A percentile compares a stretch with the other conserved stretches of the same genome.
These are phyloP conservation scores for Eciton burchellii DNA, from an alignment of 1,140 invertebrate species.

Conservation along the genomic window DNA sequence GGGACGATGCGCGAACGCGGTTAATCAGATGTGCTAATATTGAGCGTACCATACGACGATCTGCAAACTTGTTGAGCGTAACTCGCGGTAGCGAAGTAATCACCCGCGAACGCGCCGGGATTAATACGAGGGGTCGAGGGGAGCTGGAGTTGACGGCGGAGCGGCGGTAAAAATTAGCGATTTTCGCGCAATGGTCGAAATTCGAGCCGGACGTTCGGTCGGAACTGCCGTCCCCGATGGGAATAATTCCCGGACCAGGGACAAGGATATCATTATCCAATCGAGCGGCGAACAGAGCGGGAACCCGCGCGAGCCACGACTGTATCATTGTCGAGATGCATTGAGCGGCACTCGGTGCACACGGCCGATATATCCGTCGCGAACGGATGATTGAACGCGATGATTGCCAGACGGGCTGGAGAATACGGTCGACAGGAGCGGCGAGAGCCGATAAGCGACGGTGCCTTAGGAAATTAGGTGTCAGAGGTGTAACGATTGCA, in stretches of 20 bases:
- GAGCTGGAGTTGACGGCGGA: neutral
- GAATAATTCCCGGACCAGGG: slow-evolving; percentile 56
- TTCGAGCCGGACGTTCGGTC: slow-evolving; percentile 46
- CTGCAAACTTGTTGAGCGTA: slow-evolving; percentile 44
- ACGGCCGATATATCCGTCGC: slow-evolving; percentile 41
- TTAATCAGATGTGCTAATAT: slow-evolving; percentile 47
- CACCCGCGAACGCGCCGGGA: slow-evolving; percentile 19
- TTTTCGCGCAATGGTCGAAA: slow-evolving; percentile 48
- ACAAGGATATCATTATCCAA: slow-evolving; percentile 71
- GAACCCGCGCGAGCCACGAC: slow-evolving; percentile 14
- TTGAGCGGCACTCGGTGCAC: slow-evolving; percentile 54
- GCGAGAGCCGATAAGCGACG: slow-evolving; percentile 6
- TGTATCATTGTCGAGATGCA: slow-evolving; percentile 66
- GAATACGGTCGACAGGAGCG: slow-evolving; percentile 5
- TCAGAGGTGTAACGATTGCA: neutral
- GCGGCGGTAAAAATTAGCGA: slow-evolving; percentile 51
- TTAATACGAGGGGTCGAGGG: slow-evolving; percentile 38
- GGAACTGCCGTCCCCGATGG: slow-evolving; percentile 13
- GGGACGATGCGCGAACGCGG: neutral
- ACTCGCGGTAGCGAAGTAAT: slow-evolving; percentile 14
- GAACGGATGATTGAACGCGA: slow-evolving; percentile 65
- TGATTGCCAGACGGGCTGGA: slow-evolving; percentile 51
- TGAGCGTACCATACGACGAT: slow-evolving; percentile 30
- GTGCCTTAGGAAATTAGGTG: neutral
- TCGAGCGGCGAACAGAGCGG: slow-evolving; percentile 38